These are phyloP conservation scores for Romanogobio albipinnatus DNA, from an alignment of 2,113 vertebrate species.

Conservation along the genomic window DNA sequence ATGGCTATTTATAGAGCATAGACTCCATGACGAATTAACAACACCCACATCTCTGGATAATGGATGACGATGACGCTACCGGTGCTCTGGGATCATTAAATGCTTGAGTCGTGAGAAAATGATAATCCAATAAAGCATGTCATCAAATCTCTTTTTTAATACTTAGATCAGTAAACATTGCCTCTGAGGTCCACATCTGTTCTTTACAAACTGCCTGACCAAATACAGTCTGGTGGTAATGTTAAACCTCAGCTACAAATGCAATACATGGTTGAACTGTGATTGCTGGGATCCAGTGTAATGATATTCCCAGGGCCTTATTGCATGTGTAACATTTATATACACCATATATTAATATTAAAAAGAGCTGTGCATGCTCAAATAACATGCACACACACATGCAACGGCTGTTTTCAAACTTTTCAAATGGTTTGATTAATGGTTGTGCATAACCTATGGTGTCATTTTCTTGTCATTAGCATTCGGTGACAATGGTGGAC, in stretches of 20 bases:
- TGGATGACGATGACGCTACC: slow-evolving; percentile 9
- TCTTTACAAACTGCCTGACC: neutral
- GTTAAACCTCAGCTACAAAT: neutral
- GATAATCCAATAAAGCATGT: slow-evolving; percentile 37
- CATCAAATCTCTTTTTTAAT: slow-evolving; percentile 37
- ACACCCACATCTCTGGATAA: slow-evolving; percentile 33
- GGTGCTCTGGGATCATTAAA: slow-evolving; percentile 34
- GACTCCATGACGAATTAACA: slow-evolving; percentile 32
- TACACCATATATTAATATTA: too few relatives aligned
- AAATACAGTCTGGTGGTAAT: neutral
- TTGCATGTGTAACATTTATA: too few relatives aligned
- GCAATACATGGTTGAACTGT: neutral
- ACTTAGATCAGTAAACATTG: slow-evolving; percentile 12
- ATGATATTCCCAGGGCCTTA: neutral
- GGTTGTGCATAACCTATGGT: too few relatives aligned
- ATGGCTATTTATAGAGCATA: slow-evolving; percentile 52
- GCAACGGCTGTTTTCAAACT: too few relatives aligned
- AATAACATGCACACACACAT: too few relatives aligned
- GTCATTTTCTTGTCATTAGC: too few relatives aligned
- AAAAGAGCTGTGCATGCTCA: too few relatives aligned
- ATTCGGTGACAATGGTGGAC: too few relatives aligned
- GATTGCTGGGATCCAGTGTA: neutral
- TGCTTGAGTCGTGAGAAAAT: neutral
- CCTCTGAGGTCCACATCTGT: slow-evolving; percentile 13
- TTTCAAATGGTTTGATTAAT: too few relatives aligned